These are phyloP conservation scores for Brachyrhaphis roseni DNA, from an alignment of 2,797 vertebrate species.

Conservation along the genomic window DNA sequence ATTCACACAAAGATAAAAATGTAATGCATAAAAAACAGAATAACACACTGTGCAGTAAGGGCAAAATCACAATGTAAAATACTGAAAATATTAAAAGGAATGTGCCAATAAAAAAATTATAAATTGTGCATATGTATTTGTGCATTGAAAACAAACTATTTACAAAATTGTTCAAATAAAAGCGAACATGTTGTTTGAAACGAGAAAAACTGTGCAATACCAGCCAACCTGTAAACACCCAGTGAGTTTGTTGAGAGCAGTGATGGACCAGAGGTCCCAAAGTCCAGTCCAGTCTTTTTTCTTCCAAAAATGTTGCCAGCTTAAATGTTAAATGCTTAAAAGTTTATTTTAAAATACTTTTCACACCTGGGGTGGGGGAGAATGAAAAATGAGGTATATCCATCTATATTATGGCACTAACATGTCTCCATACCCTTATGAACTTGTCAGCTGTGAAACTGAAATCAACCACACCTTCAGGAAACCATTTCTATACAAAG, in stretches of 20 bases:
- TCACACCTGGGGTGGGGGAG: neutral
- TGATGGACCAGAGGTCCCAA: too few species aligned
- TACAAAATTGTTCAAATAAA: too few species aligned
- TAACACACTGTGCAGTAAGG: neutral
- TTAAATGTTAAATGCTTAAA: too few species aligned
- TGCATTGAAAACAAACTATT: too few species aligned
- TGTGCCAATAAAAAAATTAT: neutral
- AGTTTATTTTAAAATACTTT: neutral
- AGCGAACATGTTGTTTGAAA: too few species aligned
- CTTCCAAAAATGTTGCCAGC: too few species aligned
- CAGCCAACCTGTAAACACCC: too few species aligned
- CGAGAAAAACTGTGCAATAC: too few species aligned
- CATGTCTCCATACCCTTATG: neutral
- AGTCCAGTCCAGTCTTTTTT: too few species aligned
- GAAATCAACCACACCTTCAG: neutral
- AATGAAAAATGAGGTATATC: neutral
- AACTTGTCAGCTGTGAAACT: neutral
- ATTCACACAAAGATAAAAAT: neutral
- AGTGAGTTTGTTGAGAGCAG: too few species aligned
- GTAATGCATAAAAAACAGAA: neutral
- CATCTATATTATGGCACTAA: neutral
- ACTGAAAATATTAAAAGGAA: neutral
- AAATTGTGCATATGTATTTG: neutral
- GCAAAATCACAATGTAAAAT: neutral
- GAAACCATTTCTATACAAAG: neutral